Evolutionary conservation across 2,797 vertebrate species (phyloP).

Genomic region (Pseudochromis fuscus): DNA sequence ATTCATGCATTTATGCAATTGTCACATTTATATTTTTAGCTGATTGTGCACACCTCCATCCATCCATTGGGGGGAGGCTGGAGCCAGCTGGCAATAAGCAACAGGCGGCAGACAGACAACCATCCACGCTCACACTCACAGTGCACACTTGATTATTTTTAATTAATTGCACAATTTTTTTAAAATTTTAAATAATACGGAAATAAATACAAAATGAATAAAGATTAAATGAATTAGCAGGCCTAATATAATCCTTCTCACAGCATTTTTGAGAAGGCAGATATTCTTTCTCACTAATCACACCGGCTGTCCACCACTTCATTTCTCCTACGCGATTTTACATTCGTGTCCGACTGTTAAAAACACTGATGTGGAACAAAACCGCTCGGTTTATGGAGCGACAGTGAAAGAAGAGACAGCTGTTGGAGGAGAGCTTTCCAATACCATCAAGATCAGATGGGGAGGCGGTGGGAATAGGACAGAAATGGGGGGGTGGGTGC

Average conservation of each 20-base stretch:
- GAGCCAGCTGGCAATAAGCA: too few relatives aligned
- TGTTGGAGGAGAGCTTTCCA: constrained; percentile 79
- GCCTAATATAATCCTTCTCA: not conserved
- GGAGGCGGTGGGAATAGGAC: constrained; percentile 68
- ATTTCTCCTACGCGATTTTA: not conserved
- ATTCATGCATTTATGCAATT: too few relatives aligned
- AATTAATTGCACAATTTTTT: too few relatives aligned
- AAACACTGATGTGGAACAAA: constrained; percentile 30
- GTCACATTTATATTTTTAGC: too few relatives aligned
- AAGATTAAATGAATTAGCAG: not conserved
- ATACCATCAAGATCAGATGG: constrained; percentile 72
- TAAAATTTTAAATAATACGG: not conserved
- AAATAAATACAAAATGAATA: not conserved
- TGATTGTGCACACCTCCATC: too few relatives aligned
- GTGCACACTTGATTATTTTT: too few relatives aligned
- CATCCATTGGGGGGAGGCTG: too few relatives aligned
- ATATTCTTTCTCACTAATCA: not conserved
- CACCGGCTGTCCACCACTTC: not conserved
- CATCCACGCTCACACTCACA: too few relatives aligned
- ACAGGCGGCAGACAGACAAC: too few relatives aligned
- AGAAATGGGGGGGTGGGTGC: constrained; percentile 58
- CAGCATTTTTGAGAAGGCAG: too few relatives aligned
- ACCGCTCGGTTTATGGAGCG: constrained; percentile 33
- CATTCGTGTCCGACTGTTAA: constrained; percentile 5
- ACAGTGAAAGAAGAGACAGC: constrained; percentile 75